Percentiles rank a stretch among this genome's conserved stretches.
Conservation (phyloP, 2,888 invertebrate species). For the Sphinx pinastri region DNA sequence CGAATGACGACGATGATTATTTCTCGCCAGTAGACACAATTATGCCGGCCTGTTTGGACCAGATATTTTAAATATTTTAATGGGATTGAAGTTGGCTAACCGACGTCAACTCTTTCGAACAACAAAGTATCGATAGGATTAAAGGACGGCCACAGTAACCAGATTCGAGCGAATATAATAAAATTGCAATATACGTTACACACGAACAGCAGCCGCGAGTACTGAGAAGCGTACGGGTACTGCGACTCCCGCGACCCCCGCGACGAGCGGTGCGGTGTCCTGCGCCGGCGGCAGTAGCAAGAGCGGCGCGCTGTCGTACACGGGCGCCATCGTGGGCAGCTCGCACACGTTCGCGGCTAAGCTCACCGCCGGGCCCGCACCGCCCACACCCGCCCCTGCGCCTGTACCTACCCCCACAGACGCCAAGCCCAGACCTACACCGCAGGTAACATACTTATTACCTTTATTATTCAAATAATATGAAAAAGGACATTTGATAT, state of each 20-base stretch:
- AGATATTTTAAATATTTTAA: no score
- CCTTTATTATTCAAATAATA: no score
- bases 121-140: no score
- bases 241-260: constrained; percentile 35
- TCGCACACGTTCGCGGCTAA: constrained; percentile 90
- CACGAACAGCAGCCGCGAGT: constrained; percentile 41
- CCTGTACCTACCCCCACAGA: constrained; percentile 49
- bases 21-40: no score
- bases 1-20: no score
- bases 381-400: constrained; percentile 48
- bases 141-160: no score
- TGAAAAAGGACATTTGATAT: no score
- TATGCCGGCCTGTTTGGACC: no score
- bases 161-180: no score
- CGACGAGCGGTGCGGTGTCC: constrained; percentile 45
- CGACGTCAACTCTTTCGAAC: no score
- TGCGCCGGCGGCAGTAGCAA: constrained; percentile 44
- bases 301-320: constrained; percentile 73
- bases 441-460: constrained; percentile 37
- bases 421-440: constrained; percentile 34
- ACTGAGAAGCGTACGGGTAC: constrained; percentile 65
- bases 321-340: constrained; percentile 82
- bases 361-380: constrained; percentile 79
- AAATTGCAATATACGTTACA: no score
- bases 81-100: no score